Evolutionary conservation across 2,888 invertebrate species (phyloP).

Genomic region (Tribolium freemani): DNA sequence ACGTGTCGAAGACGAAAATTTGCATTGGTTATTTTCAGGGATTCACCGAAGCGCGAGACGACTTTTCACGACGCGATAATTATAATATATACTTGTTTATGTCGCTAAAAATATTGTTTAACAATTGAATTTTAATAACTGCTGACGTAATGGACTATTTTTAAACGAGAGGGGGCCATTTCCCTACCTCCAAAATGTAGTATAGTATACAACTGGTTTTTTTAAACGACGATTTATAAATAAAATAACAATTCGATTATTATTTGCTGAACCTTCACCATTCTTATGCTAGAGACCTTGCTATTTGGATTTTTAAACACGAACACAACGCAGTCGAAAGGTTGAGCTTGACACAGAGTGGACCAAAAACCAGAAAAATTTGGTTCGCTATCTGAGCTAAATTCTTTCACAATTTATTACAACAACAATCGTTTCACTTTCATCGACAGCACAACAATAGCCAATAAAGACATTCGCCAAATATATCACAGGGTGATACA

Average conservation of each 20-base stretch:
- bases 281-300: background rate
- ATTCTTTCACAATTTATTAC: too few species aligned
- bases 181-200: too few species aligned
- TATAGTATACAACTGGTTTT: conserved; percentile 12
- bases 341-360: too few species aligned
- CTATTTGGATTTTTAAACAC: background rate
- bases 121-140: conserved; percentile 28
- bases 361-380: background rate
- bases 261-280: background rate
- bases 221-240: conserved; percentile 3
- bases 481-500: too few species aligned
- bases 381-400: background rate
- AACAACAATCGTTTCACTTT: too few species aligned
- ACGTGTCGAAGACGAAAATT: conserved; percentile 32
- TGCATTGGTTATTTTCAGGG: conserved; percentile 3
- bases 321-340: too few species aligned
- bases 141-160: conserved; percentile 23
- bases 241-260: background rate
- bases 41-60: too few species aligned
- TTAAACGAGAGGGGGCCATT: conserved; percentile 14
- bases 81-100: conserved; percentile 3
- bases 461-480: too few species aligned
- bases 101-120: conserved; percentile 31
- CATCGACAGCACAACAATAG: too few species aligned
- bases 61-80: background rate